Evolutionary conservation across 2,888 invertebrate species (phyloP).

Genomic region (Congeria kusceri): DNA sequence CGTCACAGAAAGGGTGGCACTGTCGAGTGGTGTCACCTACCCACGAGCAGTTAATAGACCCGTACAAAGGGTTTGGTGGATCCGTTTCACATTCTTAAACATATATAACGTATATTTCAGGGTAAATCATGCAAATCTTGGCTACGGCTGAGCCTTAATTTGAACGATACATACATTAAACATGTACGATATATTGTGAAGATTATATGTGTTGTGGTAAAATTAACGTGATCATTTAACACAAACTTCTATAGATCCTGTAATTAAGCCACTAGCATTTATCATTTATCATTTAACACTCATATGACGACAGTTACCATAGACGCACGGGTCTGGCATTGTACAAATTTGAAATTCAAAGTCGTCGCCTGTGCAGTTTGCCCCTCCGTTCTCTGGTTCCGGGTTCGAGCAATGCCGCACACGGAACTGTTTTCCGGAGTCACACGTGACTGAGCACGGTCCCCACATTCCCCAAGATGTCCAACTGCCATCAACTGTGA

Average conservation of each 20-base stretch:
- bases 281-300: no score
- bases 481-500: constrained; percentile 49
- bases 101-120: no score
- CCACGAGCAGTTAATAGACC: constrained; percentile 30
- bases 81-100: constrained; percentile 42
- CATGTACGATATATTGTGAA: no score
- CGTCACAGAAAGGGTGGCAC: constrained; percentile 34
- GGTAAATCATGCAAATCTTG: no score
- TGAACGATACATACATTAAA: no score
- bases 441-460: constrained; percentile 42
- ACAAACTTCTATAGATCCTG: no score
- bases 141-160: no score
- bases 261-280: no score
- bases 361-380: constrained; percentile 31
- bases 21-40: constrained; percentile 15
- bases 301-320: constrained; percentile 38
- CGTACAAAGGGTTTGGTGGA: constrained; percentile 21
- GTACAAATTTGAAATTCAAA: constrained; percentile 17
- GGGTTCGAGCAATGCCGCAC: constrained; percentile 32
- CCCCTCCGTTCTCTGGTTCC: constrained; percentile 42
- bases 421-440: constrained; percentile 10
- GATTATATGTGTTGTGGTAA: no score
- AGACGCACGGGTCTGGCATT: constrained; percentile 15
- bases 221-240: no score
- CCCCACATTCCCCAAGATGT: constrained; percentile 22